phyloP scores from a whole-genome alignment of 2,113 vertebrate genomes.

The Paedocypris sp. region DNA sequence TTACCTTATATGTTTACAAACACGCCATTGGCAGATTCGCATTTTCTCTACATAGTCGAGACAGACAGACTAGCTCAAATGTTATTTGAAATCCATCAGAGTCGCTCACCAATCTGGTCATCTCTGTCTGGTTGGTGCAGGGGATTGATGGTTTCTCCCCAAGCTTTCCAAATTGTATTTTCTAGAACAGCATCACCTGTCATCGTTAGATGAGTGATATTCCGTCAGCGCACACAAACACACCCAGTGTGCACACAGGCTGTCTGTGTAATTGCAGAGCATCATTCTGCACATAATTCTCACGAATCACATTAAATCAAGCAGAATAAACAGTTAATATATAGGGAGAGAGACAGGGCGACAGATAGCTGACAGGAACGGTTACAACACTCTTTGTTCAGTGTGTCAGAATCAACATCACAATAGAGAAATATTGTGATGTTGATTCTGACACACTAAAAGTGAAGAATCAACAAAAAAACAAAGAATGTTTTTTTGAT shows the following conservation, averaged over 20 bases:
- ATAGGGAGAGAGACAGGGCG: too few species aligned
- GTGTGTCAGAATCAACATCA: too few species aligned
- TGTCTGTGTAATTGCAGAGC: neutral
- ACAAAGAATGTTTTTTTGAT: too few species aligned
- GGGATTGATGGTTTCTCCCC: slow-evolving; percentile 2
- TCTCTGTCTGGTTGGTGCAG: neutral
- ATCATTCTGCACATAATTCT: neutral
- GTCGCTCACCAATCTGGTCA: neutral
- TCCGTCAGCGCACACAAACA: neutral
- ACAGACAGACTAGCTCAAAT: slow-evolving; percentile 1
- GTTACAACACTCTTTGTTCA: too few species aligned
- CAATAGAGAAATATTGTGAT: too few species aligned
- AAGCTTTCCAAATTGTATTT: neutral
- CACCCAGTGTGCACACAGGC: neutral
- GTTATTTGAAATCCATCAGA: slow-evolving; percentile 8
- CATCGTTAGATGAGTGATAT: neutral
- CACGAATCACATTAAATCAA: neutral
- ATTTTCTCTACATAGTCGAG: neutral
- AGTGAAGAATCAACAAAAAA: too few species aligned
- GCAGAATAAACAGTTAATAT: neutral
- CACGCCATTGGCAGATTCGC: neutral
- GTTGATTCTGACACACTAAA: too few species aligned
- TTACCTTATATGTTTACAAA: neutral
- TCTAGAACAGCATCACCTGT: neutral
- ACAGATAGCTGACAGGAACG: too few species aligned